Conservation (phyloP, 2,888 invertebrate species). For the Oscheius sp. region DNA sequence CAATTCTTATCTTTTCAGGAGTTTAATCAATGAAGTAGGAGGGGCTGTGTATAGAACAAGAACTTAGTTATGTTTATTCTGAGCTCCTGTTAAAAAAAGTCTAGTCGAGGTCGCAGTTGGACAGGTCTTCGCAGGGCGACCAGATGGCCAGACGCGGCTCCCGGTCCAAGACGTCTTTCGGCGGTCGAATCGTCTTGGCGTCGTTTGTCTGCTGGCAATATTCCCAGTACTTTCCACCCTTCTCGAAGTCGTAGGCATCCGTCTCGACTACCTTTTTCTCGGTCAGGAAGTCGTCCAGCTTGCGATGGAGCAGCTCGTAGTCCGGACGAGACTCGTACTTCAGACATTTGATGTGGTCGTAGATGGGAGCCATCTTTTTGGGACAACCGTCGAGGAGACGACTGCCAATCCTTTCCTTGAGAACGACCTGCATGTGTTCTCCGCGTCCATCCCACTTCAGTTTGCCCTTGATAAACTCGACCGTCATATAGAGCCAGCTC, state of each 20-base stretch:
- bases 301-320: conserved; percentile 43
- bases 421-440: conserved; percentile 40
- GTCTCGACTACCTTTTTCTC: background rate
- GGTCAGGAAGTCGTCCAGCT: background rate
- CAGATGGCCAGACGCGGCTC: too few relatives aligned
- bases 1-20: too few relatives aligned
- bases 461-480: conserved; percentile 58
- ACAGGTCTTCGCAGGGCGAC: too few relatives aligned
- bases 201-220: conserved; percentile 4
- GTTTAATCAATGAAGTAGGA: too few relatives aligned
- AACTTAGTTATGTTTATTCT: too few relatives aligned
- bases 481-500: conserved; percentile 64
- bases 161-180: background rate
- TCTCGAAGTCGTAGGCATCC: conserved; percentile 52
- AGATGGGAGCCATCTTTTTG: conserved; percentile 42
- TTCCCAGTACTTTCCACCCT: conserved; percentile 36
- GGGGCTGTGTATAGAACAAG: too few relatives aligned
- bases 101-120: too few relatives aligned
- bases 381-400: conserved; percentile 51
- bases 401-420: conserved; percentile 43
- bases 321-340: conserved; percentile 48
- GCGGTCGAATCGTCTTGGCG: background rate
- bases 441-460: conserved; percentile 48
- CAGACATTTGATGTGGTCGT: conserved; percentile 48
- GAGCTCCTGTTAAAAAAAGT: too few relatives aligned